Evolutionary conservation across 2,888 invertebrate species (phyloP), one percentile per base, ranked within the genome.

Genomic region (Ryuthela nishihirai): DNA sequence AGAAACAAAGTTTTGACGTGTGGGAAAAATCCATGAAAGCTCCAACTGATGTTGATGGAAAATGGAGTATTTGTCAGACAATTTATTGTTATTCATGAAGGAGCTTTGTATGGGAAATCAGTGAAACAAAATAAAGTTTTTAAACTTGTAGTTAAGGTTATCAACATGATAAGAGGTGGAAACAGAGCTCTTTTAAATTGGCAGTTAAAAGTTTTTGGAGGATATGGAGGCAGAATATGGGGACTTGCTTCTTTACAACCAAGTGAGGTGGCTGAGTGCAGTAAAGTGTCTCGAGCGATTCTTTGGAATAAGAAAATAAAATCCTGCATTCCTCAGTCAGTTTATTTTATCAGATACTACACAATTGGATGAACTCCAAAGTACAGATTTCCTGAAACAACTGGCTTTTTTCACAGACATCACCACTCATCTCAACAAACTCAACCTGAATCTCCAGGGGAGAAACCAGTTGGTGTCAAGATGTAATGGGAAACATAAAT

Each of bases 391-490:
- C 25, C 24, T 15, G 18, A n/a, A 24, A 17, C 17, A 43, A n/a
- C 18, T 43, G 29, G 29, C 23, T 23, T 43, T 43, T 24, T 12
- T 35, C n/a, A 36, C 46, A 5, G 32, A 36, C 15, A 45, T 34
- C 36, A 35, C 15, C 21, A 12, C 15, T 24, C 43, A 1, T 18
- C 26, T 43, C 18, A 43, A 43, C 26, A 18, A 43, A 23, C 25
- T 43, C 15, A 43, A 34, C 26, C 25, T 43, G 18, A 43, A 43
- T 23, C 32, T 43, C n/a, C 29, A 43, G 18, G 46, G 32, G 20
- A 34, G 36, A 25, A n/a, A n/a, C 36, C 34, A 45, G 20, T n/a
- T 45, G 34, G 21, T 36, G 25, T 45, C 46, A 39, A n/a, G 36
- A 45, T 23, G 12, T 45, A 42, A 42, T 42, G 42, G 1, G n/a